Evolutionary conservation across 2,113 vertebrate genomes (phyloP).

Genomic region (Paramisgurnus dabryanus): DNA sequence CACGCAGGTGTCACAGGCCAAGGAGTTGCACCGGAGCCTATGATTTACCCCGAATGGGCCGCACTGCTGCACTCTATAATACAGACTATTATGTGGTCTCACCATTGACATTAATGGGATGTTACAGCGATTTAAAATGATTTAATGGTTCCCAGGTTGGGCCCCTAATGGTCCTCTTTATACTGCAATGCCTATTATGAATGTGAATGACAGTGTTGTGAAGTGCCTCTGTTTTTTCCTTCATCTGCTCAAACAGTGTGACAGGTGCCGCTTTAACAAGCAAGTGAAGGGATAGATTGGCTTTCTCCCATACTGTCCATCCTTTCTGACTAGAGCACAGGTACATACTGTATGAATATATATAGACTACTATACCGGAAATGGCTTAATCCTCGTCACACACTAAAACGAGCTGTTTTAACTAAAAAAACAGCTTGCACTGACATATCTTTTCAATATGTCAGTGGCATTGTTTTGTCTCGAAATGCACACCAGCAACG

Average conservation of each 20-base stretch:
- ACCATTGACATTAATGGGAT: slow-evolving; percentile 99
- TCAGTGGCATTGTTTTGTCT: too few species aligned
- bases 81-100: slow-evolving; percentile 97
- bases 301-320: slow-evolving; percentile 40
- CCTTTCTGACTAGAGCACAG: background rate
- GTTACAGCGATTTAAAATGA: slow-evolving; percentile 99
- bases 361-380: background rate
- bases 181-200: slow-evolving; percentile 98
- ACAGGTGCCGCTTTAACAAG: slow-evolving; percentile 66
- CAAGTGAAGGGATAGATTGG: background rate
- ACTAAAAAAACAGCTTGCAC: too few species aligned
- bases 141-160: slow-evolving; percentile 99
- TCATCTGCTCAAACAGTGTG: slow-evolving; percentile 73
- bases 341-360: background rate
- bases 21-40: slow-evolving; percentile 64
- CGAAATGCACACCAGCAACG: too few species aligned
- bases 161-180: slow-evolving; percentile 98
- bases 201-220: slow-evolving; percentile 98
- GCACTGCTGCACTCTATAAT: slow-evolving; percentile 97
- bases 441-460: too few species aligned
- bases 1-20: slow-evolving; percentile 60
- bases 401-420: too few species aligned
- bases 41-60: slow-evolving; percentile 96
- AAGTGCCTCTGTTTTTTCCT: slow-evolving; percentile 85
- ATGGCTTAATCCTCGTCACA: too few species aligned